Conservation (phyloP, 2,113 vertebrate species). For the Eleginops maclovinus region DNA sequence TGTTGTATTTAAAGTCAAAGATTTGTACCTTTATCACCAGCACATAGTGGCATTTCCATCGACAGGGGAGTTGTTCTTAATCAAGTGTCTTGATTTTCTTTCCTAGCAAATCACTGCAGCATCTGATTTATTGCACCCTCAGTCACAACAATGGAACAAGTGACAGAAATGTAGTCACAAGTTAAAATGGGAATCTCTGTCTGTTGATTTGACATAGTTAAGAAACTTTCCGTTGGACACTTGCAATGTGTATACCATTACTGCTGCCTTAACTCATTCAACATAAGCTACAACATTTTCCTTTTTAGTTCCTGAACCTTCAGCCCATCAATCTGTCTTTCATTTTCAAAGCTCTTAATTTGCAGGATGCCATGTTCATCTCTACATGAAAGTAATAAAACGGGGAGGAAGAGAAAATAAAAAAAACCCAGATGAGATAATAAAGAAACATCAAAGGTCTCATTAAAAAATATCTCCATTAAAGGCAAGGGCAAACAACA, state of each 20-base stretch:
- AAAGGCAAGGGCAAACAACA: conserved; percentile 54
- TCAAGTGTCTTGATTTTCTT: conserved; percentile 7
- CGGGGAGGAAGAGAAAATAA: background rate
- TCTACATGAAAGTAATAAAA: conserved; percentile 31
- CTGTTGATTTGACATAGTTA: conserved; percentile 17
- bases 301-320: conserved; percentile 1
- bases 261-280: background rate
- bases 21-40: background rate
- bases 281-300: background rate
- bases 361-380: conserved; percentile 25
- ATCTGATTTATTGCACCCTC: conserved; percentile 37
- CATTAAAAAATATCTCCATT: conserved; percentile 49
- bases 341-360: conserved; percentile 9
- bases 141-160: conserved; percentile 5
- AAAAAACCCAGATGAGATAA: conserved; percentile 36
- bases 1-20: background rate
- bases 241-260: background rate
- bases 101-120: conserved; percentile 15
- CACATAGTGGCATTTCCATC: background rate
- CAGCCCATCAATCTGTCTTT: background rate
- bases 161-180: background rate
- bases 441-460: conserved; percentile 50
- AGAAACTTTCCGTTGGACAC: background rate
- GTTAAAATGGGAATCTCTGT: background rate
- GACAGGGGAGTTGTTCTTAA: conserved; percentile 11